Evolutionary conservation across 1,140 invertebrate genomes (phyloP).

Genomic region (Andrena cerasifolii): DNA sequence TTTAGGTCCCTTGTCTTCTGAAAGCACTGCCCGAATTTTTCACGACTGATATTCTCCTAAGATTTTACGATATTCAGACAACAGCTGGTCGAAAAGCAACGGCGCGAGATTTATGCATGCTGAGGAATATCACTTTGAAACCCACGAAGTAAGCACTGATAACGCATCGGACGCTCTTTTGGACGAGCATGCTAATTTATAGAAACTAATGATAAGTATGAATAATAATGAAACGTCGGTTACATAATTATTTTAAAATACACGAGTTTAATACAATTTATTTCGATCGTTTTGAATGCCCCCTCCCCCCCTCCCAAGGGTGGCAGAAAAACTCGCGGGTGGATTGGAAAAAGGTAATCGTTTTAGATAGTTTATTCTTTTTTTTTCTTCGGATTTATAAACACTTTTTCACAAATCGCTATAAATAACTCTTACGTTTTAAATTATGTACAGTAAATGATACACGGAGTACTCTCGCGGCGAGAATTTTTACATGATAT

Average conservation of each 20-base stretch:
- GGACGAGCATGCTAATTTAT: background rate
- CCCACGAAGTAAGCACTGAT: slow-evolving; percentile 67
- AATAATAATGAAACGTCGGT: slow-evolving; percentile 16
- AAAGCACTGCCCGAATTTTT: slow-evolving; percentile 90
- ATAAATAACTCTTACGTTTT: slow-evolving; percentile 45
- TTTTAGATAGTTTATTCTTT: slow-evolving; percentile 28
- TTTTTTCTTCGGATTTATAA: slow-evolving; percentile 27
- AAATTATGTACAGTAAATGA: slow-evolving; percentile 52
- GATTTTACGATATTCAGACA: slow-evolving; percentile 90
- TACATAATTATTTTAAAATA: slow-evolving; percentile 50
- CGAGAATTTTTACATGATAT: slow-evolving; percentile 38
- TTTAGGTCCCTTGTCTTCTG: slow-evolving; percentile 88
- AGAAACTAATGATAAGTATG: background rate
- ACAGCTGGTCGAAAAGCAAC: slow-evolving; percentile 89
- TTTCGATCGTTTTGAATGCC: background rate
- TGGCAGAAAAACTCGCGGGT: background rate
- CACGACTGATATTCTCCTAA: slow-evolving; percentile 87
- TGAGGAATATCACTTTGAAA: slow-evolving; percentile 89
- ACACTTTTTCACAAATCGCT: slow-evolving; percentile 36
- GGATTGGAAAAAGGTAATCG: slow-evolving; percentile 23
- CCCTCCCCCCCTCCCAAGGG: background rate
- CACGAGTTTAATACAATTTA: slow-evolving; percentile 26
- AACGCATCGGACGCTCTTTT: no score
- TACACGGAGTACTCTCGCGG: background rate
- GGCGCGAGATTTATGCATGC: slow-evolving; percentile 90